phyloP scores from a whole-genome alignment of 2,888 invertebrate species.

The Macrophya annulata region DNA sequence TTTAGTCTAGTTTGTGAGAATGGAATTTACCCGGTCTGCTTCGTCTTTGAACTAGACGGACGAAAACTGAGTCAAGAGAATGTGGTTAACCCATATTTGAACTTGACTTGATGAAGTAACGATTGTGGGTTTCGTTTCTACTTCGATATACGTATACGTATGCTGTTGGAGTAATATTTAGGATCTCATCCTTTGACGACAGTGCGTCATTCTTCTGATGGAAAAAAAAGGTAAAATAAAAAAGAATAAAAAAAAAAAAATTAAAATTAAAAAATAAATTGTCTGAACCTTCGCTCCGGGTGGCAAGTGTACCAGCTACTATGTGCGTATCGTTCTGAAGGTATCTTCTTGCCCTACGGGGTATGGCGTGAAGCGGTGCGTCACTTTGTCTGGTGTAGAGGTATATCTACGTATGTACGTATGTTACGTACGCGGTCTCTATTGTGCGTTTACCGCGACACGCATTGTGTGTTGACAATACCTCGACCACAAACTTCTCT shows the following conservation, averaged over 20 bases:
- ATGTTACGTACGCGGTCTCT: slow-evolving; percentile 22
- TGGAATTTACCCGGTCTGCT: neutral
- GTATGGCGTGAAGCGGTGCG: neutral
- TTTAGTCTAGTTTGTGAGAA: neutral
- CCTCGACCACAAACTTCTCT: slow-evolving; percentile 2
- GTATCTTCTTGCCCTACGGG: neutral
- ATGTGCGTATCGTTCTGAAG: neutral
- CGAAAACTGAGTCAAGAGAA: too few species aligned
- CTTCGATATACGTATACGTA: neutral
- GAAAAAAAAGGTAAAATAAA: neutral
- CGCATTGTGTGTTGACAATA: slow-evolving; percentile 52
- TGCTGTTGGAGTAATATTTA: neutral
- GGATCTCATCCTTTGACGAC: neutral
- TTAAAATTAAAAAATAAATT: neutral
- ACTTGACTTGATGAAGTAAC: neutral
- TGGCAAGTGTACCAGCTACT: slow-evolving; percentile 19
- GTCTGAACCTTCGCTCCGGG: slow-evolving; percentile 43
- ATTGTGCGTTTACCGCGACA: slow-evolving; percentile 54
- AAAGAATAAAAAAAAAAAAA: neutral
- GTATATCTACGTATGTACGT: neutral
- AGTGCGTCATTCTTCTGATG: neutral
- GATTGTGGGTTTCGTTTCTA: neutral
- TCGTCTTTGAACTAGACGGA: neutral
- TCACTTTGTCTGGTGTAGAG: slow-evolving; percentile 4
- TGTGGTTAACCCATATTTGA: neutral